A percentile compares a stretch with the other conserved stretches of the same genome.
Evolutionary conservation across 2,888 invertebrate species (phyloP).

Genomic region (Papilio protenor): DNA sequence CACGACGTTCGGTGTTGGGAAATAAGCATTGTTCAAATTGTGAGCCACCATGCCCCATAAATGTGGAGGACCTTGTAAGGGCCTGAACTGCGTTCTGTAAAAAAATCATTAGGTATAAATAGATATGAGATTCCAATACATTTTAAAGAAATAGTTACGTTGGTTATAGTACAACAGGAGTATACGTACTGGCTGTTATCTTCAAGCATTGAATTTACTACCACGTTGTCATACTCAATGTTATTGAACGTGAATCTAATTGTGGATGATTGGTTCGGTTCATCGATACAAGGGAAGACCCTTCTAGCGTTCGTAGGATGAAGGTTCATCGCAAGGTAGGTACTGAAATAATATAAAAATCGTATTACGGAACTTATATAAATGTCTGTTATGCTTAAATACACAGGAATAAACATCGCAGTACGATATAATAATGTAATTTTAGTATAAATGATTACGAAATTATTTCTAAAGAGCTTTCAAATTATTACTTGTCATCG

Average conservation of each 20-base stretch:
- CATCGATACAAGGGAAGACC: constrained; percentile 90
- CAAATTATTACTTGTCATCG: constrained; percentile 51
- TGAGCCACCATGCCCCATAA: constrained; percentile 75
- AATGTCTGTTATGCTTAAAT: not conserved
- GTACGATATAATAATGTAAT: not conserved
- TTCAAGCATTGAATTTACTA: constrained; percentile 62
- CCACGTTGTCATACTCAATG: constrained; percentile 57
- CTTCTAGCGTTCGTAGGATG: constrained; percentile 85
- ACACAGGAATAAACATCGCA: not conserved
- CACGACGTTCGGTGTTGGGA: constrained; percentile 61
- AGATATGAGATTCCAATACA: not conserved
- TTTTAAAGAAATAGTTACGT: too few species aligned
- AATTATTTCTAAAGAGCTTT: not conserved
- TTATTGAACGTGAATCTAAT: constrained; percentile 72
- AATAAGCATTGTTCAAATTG: constrained; percentile 60
- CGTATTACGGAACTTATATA: not conserved
- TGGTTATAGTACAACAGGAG: too few species aligned
- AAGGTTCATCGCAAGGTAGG: constrained; percentile 85
- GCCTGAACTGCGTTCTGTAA: constrained; percentile 60
- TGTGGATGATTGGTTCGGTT: constrained; percentile 74
- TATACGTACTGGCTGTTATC: constrained; percentile 63
- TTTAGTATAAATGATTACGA: not conserved
- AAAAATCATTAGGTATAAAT: constrained; percentile 7
- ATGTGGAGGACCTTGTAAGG: constrained; percentile 63
- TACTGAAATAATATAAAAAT: constrained; percentile 58